Base-by-base conservation (phyloP, 2,888 invertebrate species). In the Meta bourneti region DNA sequence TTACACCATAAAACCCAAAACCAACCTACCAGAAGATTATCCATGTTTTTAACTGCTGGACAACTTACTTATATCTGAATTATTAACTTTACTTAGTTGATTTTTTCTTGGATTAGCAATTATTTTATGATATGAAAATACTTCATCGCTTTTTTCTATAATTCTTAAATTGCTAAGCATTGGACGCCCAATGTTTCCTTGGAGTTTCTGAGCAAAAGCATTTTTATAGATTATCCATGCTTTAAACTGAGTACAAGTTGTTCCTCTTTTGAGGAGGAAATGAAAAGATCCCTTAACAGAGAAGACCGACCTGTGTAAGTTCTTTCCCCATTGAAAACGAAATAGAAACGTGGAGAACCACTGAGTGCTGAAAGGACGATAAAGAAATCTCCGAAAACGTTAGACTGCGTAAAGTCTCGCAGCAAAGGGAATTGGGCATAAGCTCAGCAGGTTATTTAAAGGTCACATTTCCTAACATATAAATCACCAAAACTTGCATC, bases 201-300 rank as follows among this genome's bases (percentile, higher is more conserved):
- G 19, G 4, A 34, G 34, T 34, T 34, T 34, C 34, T 34, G 34
- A 34, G 34, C 34, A 34, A 34, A 34, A 34, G 34, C 34, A 34
- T 34, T n/a, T n/a, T n/a, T n/a, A n/a, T n/a, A n/a, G n/a, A 61
- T 61, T 61, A 61, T 9, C 61, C 61, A 61, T 16, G 61, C 11
- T 16, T 61, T 61, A 8, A 34, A 61, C 61, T 61, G 61, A 16
- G 11, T 16, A 16, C 5, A 61, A 61, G 11, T 77, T 49, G 48
- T 82, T 89, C 82, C 70, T 82, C 82, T 82, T 82, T 70, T 71
- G 61, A 77, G 69, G 54, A 69, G 89, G 89, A 82, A 89, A 89
- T 89, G 82, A 82, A 89, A 89, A 69, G 54, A 78, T 89, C 72
- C 69, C n/a, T 70, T 71, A 61, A 83, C 54, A 82, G n/a, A n/a